Percentiles rank a stretch among this genome's conserved stretches.
Evolutionary conservation across 2,113 vertebrate genomes (phyloP).

Genomic region (Crotophaga sulcirostris): DNA sequence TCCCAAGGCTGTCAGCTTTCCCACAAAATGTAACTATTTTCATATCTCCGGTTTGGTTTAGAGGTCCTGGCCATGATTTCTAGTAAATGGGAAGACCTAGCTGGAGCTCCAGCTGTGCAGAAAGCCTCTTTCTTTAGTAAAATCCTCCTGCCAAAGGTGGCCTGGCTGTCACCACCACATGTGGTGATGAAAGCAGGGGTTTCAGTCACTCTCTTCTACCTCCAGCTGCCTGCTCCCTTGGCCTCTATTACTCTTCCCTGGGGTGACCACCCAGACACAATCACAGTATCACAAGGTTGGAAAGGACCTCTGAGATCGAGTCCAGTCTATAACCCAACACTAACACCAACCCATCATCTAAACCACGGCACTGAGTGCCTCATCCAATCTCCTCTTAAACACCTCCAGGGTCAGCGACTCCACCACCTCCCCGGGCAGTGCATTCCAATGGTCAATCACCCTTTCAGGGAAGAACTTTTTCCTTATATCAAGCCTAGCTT

Average conservation of each 20-base stretch:
- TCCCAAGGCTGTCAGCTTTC: background rate
- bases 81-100: background rate
- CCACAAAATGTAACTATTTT: background rate
- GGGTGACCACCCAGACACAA: rapidly evolving
- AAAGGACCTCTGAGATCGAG: too few relatives aligned
- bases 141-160: background rate
- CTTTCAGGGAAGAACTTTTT: too few relatives aligned
- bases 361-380: too few relatives aligned
- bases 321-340: too few relatives aligned
- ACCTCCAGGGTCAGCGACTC: too few relatives aligned
- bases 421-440: too few relatives aligned
- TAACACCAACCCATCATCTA: too few relatives aligned
- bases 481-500: too few relatives aligned
- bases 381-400: too few relatives aligned
- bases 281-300: too few relatives aligned
- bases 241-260: background rate
- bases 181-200: background rate
- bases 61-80: background rate
- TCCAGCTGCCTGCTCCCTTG: background rate
- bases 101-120: background rate
- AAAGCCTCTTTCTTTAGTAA: background rate
- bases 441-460: too few relatives aligned
- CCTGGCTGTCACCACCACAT: background rate
- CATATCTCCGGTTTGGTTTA: background rate
- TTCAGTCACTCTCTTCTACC: background rate